Evolutionary conservation across 2,888 invertebrate genomes (phyloP), one percentile per base, ranked within the genome.

Genomic region (Patella pellucida): DNA sequence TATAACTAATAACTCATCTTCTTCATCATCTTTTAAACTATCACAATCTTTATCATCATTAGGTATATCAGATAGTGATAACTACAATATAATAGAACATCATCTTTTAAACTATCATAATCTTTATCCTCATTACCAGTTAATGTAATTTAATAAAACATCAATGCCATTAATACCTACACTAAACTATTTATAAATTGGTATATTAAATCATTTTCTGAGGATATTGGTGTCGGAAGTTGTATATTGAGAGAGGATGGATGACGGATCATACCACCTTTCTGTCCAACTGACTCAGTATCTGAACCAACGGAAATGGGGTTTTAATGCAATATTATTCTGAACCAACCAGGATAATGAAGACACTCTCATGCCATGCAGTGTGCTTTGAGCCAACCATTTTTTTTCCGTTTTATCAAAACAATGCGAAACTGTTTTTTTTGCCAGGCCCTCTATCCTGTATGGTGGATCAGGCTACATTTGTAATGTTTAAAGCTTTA

Each of bases 31-130:
- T 51, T 76, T 73, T 56, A 77, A 76, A 68, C 78, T 79, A 71
- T 78, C 78, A 19, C 68, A 73, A 56, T 71, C 75, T n/a, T 72
- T 71, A 67, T 78, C 70, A 27, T 81, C 79, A 67, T 82, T 73
- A 7, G 80, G 74, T 23, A 81, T 76, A 68, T 81, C 81, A 5
- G 80, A 80, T 69, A 81, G 69, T 1, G 80, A 80, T 2, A 79
- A 69, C 81, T 79, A 76, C 14, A 41, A 71, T n/a, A 52, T n/a
- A 5, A 19, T 52, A n/a, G 3, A 67, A 19, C 15, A 72, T 41
- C 9, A 62, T 23, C 15, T 23, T 12, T 11, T n/a, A 11, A 62
- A 16, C 62, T 62, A 62, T 62, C 3, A 62, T n/a, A 62, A 62
- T 16, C 14, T 62, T 16, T 62, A 41, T 41, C 7, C 7, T 41